A percentile compares a stretch with the other conserved stretches of the same genome.
phyloP scores from a whole-genome alignment of 2,888 invertebrate genomes.

The Drosophila kambysellisi region DNA sequence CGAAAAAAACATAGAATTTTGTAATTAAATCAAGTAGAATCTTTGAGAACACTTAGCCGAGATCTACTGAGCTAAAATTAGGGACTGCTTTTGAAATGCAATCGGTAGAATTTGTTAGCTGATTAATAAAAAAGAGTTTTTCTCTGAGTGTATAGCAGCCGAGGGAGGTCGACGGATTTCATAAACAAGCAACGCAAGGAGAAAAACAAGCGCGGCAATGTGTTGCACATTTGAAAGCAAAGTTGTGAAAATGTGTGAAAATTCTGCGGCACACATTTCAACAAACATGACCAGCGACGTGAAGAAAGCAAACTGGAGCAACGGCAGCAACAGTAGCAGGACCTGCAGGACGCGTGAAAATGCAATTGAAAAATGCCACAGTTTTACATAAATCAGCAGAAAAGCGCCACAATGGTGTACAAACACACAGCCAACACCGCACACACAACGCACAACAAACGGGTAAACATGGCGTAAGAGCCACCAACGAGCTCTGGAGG shows the following conservation, averaged over 20 bases:
- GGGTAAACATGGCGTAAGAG: conserved; percentile 64
- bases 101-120: background rate
- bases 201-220: conserved; percentile 61
- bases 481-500: conserved; percentile 18
- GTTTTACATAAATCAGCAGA: conserved; percentile 79
- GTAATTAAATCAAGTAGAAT: background rate
- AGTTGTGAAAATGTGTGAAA: conserved; percentile 75
- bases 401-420: conserved; percentile 70
- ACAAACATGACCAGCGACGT: conserved; percentile 37
- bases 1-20: background rate
- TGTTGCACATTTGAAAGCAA: conserved; percentile 77
- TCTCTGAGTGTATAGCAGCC: background rate
- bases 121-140: background rate
- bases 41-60: background rate
- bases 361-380: conserved; percentile 78
- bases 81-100: background rate
- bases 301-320: conserved; percentile 38
- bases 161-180: conserved; percentile 14
- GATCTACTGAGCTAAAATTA: background rate
- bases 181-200: conserved; percentile 43
- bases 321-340: conserved; percentile 19
- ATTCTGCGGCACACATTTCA: conserved; percentile 53
- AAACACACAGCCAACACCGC: conserved; percentile 47
- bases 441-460: conserved; percentile 29
- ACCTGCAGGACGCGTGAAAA: conserved; percentile 66